Percentiles rank a stretch among this genome's conserved stretches.
Evolutionary conservation across 2,113 vertebrate species (phyloP).

Genomic region (Genyomyrus donnyi): DNA sequence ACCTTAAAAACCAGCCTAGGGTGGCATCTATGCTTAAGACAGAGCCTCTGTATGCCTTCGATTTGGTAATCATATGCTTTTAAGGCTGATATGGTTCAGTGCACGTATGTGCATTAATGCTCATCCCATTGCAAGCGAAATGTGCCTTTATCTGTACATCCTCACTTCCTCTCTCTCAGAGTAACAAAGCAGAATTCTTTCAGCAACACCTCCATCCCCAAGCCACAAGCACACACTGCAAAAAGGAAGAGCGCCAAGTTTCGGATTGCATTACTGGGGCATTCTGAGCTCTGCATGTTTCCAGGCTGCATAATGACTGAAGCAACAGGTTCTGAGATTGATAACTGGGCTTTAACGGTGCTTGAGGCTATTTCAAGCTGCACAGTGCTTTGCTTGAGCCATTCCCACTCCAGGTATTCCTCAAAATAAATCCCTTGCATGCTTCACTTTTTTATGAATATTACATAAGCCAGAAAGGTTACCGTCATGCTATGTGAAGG

Average conservation of each 20-base stretch:
- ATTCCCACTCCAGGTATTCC: too few species aligned
- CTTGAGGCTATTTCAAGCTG: neutral
- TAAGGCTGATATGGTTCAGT: neutral
- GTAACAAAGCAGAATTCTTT: neutral
- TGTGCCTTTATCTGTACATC: neutral
- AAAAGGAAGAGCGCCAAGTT: neutral
- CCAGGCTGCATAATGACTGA: neutral
- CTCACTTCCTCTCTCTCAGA: neutral
- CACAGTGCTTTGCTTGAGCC: neutral
- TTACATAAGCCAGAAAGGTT: neutral
- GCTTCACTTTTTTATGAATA: neutral
- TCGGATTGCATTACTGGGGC: neutral
- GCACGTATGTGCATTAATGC: neutral
- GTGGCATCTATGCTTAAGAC: neutral
- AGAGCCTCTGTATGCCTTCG: neutral
- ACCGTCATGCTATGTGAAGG: slow-evolving; percentile 57
- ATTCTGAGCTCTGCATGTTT: neutral
- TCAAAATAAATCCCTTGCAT: neutral
- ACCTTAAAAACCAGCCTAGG: neutral
- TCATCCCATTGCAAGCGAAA: neutral
- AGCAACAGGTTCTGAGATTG: neutral
- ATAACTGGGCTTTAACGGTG: neutral
- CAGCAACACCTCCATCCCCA: neutral
- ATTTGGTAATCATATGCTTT: neutral
- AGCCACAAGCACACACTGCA: neutral